These are phyloP conservation scores for Podiceps cristatus DNA, from an alignment of 2,113 vertebrate genomes.

Conservation along the genomic window DNA sequence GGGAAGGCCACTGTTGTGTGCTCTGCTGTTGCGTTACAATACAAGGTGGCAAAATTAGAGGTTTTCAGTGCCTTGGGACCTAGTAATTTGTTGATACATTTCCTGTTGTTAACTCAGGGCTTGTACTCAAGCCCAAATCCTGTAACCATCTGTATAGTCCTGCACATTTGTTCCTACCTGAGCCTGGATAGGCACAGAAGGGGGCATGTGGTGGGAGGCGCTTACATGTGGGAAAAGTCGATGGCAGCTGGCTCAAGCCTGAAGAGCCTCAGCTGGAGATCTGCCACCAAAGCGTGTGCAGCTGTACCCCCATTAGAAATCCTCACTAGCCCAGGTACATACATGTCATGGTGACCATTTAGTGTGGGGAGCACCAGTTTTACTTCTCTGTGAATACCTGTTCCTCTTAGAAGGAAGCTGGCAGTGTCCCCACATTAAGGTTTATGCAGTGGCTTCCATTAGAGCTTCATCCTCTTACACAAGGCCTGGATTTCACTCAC, in stretches of 20 bases:
- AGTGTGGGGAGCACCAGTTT: not conserved
- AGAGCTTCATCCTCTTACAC: conserved; percentile 46
- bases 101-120: not conserved
- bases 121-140: not conserved
- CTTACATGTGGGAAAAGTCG: not conserved
- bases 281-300: not conserved
- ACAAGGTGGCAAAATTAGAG: conserved; percentile 16
- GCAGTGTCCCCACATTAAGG: not conserved
- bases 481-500: conserved; percentile 24
- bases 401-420: not conserved
- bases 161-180: not conserved
- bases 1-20: not conserved
- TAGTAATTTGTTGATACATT: not conserved
- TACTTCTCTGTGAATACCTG: rapidly evolving
- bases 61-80: not conserved
- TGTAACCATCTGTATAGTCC: not conserved
- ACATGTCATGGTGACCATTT: too few relatives aligned
- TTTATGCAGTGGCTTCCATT: conserved; percentile 8
- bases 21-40: not conserved
- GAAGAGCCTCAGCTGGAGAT: not conserved
- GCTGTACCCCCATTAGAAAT: not conserved
- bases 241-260: not conserved
- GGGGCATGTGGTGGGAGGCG: not conserved
- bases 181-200: not conserved
- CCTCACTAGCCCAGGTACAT: not conserved